These are phyloP conservation scores for Eriocheir sinensis DNA, from an alignment of 1,140 invertebrate species.

Conservation along the genomic window DNA sequence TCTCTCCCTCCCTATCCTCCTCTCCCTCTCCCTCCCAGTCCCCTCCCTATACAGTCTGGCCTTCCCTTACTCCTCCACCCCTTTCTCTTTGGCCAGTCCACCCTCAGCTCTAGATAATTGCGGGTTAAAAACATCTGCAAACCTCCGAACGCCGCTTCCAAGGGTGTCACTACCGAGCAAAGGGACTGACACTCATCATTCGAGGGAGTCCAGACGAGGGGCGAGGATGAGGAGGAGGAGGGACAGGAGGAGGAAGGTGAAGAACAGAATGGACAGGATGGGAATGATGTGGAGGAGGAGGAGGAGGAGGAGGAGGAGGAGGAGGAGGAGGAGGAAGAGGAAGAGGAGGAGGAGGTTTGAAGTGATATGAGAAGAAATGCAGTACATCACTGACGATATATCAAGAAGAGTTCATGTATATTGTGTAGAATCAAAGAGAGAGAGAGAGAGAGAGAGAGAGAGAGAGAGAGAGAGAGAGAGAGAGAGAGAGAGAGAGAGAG, in stretches of 20 bases:
- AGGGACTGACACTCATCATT: slow-evolving; percentile 48
- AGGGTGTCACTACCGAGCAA: slow-evolving; percentile 41
- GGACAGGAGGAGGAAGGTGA: neutral
- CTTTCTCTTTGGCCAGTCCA: neutral
- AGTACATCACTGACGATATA: too few species aligned
- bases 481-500: neutral
- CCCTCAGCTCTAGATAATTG: slow-evolving; percentile 45
- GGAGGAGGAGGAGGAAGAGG: neutral
- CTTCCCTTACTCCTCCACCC: neutral
- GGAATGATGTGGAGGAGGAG: neutral
- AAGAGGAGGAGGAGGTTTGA: too few species aligned
- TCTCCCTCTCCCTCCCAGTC: neutral
- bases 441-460: too few species aligned
- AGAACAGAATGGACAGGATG: too few species aligned
- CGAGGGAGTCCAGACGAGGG: neutral
- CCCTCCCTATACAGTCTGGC: neutral
- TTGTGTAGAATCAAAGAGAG: too few species aligned
- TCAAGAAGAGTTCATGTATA: too few species aligned
- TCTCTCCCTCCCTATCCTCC: neutral
- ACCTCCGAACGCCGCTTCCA: slow-evolving; percentile 23
- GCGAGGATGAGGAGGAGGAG: neutral
- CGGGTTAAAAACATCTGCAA: slow-evolving; percentile 62
- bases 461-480: neutral
- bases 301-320: neutral
- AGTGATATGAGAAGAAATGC: too few species aligned